Evolutionary conservation across 2,113 vertebrate genomes (phyloP).

Genomic region (Cochlearius cochlearius): DNA sequence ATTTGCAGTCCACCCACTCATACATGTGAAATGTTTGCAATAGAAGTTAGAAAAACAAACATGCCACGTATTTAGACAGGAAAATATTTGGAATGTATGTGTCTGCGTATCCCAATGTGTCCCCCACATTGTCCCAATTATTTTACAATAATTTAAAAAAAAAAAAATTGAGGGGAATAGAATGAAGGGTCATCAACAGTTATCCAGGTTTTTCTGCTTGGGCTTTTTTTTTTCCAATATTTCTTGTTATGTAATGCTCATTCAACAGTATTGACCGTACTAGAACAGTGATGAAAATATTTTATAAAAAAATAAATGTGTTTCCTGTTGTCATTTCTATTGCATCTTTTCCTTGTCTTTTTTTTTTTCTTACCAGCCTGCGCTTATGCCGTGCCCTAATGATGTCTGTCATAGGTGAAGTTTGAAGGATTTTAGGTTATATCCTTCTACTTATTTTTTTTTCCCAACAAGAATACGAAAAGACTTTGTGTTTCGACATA

Average conservation of each 20-base stretch:
- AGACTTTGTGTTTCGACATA: neutral
- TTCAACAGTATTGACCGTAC: neutral
- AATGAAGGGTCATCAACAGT: neutral
- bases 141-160: neutral
- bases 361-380: neutral
- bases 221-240: neutral
- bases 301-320: neutral
- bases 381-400: neutral
- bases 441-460: neutral
- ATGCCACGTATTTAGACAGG: neutral
- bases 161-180: neutral
- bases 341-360: neutral
- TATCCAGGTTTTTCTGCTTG: neutral
- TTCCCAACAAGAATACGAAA: neutral
- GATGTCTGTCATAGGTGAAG: neutral
- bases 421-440: neutral
- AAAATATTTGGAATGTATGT: neutral
- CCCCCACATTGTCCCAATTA: neutral
- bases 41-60: neutral
- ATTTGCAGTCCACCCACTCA: neutral
- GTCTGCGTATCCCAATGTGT: neutral
- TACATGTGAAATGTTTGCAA: neutral
- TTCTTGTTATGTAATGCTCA: neutral
- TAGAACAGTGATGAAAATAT: neutral
- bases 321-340: neutral